A percentile compares a stretch with the other conserved stretches of the same genome.
Conservation (phyloP, 2,797 vertebrate genomes). For the Pseudochromis fuscus region DNA sequence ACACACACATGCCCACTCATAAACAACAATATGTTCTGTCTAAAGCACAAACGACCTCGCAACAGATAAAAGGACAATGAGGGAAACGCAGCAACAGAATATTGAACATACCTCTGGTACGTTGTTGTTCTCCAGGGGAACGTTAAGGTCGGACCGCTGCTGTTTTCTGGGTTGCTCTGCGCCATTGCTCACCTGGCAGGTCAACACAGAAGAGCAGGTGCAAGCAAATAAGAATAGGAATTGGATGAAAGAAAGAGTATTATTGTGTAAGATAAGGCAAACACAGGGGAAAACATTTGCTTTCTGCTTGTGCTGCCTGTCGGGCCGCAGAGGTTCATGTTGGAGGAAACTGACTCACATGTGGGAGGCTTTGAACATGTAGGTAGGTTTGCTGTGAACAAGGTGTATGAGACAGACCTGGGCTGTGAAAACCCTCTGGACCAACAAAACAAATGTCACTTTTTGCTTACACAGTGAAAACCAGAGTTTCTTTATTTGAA, state of each 20-base stretch:
- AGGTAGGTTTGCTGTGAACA: neutral
- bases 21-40: conserved; percentile 22
- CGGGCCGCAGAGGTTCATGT: neutral
- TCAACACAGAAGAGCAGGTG: conserved; percentile 50
- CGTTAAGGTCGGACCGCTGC: conserved; percentile 97
- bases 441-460: neutral
- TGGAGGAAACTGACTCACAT: conserved; percentile 6
- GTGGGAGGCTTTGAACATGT: conserved; percentile 3
- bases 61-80: conserved; percentile 23
- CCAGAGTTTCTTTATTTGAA: neutral
- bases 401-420: neutral
- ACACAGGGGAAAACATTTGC: neutral
- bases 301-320: neutral
- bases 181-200: conserved; percentile 89
- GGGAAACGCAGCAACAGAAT: conserved; percentile 16
- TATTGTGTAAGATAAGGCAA: neutral
- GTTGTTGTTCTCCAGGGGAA: conserved; percentile 95
- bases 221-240: conserved; percentile 13
- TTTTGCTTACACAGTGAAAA: neutral
- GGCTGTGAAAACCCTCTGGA: neutral
- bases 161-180: conserved; percentile 94
- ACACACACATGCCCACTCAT: conserved; percentile 22
- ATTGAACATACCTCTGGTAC: conserved; percentile 87
- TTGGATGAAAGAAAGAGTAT: neutral
- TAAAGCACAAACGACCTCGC: conserved; percentile 9